Percentiles rank a stretch among this genome's conserved stretches.
These are phyloP conservation scores for Uromys caudimaculatus DNA, from an alignment of 2,797 vertebrate species.

Conservation along the genomic window DNA sequence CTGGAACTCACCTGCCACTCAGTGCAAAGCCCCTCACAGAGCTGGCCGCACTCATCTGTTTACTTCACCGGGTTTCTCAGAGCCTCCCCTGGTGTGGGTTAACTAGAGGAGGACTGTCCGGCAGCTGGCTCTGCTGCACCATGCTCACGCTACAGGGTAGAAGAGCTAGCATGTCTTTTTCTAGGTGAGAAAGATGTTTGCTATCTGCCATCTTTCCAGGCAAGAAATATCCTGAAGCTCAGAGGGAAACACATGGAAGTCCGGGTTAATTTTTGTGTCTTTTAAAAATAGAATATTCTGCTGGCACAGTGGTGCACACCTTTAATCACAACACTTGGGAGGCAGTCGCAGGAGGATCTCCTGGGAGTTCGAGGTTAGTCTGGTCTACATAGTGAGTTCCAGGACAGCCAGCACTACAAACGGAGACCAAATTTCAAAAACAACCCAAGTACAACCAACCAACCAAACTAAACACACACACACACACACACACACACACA, in stretches of 20 bases:
- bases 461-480: background rate
- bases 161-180: constrained; percentile 41
- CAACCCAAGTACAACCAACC: background rate
- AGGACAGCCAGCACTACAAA: too few relatives aligned
- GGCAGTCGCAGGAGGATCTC: background rate
- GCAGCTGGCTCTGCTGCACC: constrained; percentile 7
- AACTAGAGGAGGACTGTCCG: constrained; percentile 58
- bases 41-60: constrained; percentile 39
- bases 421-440: too few relatives aligned
- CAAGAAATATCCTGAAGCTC: constrained; percentile 48
- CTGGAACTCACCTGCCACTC: constrained; percentile 39
- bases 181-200: constrained; percentile 64
- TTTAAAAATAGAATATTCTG: constrained; percentile 56
- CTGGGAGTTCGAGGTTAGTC: background rate
- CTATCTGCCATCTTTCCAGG: constrained; percentile 27
- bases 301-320: background rate
- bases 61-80: background rate
- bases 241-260: constrained; percentile 30
- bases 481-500: too few relatives aligned
- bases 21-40: background rate
- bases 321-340: background rate
- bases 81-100: constrained; percentile 17
- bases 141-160: constrained; percentile 35
- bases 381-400: background rate
- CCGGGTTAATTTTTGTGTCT: constrained; percentile 60